A percentile compares a stretch with the other conserved stretches of the same genome.
Evolutionary conservation across 2,888 invertebrate genomes (phyloP).

Genomic region (Flexamia atlantica): DNA sequence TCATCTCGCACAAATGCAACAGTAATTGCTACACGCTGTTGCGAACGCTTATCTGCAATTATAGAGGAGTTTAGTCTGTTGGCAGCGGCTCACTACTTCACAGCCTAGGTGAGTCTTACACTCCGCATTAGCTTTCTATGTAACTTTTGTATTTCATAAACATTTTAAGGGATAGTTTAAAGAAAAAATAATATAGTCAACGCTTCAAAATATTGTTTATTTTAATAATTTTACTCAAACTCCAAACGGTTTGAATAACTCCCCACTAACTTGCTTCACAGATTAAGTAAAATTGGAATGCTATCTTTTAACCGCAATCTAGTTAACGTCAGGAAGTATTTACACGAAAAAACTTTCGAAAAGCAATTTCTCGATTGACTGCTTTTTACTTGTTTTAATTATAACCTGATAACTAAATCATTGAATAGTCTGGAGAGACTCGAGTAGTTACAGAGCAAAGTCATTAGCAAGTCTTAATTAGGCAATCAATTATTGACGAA

Average conservation of each 20-base stretch:
- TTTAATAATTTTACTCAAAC: too few species aligned
- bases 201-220: too few species aligned
- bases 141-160: too few species aligned
- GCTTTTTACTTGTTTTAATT: constrained; percentile 40
- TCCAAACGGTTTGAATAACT: too few species aligned
- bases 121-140: too few species aligned
- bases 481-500: constrained; percentile 52
- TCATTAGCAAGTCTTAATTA: constrained; percentile 58
- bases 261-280: too few species aligned
- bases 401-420: constrained; percentile 46
- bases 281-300: too few species aligned
- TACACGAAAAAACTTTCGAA: neutral
- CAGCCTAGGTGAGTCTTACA: constrained; percentile 14
- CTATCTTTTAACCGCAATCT: too few species aligned
- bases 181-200: too few species aligned
- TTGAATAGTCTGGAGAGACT: constrained; percentile 33
- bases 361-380: constrained; percentile 20
- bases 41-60: constrained; percentile 20
- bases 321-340: too few species aligned
- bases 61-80: constrained; percentile 30
- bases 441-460: constrained; percentile 51
- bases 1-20: constrained; percentile 7
- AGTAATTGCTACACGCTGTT: constrained; percentile 28
- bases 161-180: too few species aligned
- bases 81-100: neutral